Conservation (phyloP, 2,113 vertebrate species). For the Caretta caretta region DNA sequence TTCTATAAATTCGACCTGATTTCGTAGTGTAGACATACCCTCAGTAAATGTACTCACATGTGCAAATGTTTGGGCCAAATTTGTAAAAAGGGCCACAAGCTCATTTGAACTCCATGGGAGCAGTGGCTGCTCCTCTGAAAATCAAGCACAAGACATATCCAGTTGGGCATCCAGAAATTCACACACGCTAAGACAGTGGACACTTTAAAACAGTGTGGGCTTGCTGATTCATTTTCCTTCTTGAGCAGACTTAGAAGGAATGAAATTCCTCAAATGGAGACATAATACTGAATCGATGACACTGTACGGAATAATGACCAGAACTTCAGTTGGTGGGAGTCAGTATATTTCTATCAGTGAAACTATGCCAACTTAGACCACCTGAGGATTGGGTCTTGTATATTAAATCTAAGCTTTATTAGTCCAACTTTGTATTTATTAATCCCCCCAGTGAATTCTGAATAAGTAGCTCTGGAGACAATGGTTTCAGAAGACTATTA, state of each 20-base stretch:
- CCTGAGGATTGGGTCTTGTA: background rate
- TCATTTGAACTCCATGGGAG: background rate
- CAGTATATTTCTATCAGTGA: constrained; percentile 1
- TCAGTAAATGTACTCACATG: background rate
- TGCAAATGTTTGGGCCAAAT: background rate
- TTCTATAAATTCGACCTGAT: no score
- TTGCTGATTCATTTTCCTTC: background rate
- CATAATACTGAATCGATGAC: background rate
- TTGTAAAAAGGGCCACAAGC: background rate
- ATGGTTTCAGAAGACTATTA: constrained; percentile 48
- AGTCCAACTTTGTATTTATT: constrained; percentile 50
- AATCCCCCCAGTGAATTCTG: constrained; percentile 31
- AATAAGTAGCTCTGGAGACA: constrained; percentile 49
- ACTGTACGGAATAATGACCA: constrained; percentile 2
- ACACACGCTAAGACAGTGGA: background rate
- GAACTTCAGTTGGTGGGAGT: background rate
- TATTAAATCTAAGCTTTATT: constrained; percentile 54
- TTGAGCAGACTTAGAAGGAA: background rate
- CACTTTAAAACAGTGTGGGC: background rate
- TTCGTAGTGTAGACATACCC: no score
- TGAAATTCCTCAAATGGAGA: background rate
- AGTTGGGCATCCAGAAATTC: background rate
- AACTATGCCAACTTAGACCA: background rate
- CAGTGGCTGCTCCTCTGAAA: background rate
- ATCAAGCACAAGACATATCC: background rate